phyloP scores from a whole-genome alignment of 1,140 invertebrate genomes.

The Lepidurus packardi region DNA sequence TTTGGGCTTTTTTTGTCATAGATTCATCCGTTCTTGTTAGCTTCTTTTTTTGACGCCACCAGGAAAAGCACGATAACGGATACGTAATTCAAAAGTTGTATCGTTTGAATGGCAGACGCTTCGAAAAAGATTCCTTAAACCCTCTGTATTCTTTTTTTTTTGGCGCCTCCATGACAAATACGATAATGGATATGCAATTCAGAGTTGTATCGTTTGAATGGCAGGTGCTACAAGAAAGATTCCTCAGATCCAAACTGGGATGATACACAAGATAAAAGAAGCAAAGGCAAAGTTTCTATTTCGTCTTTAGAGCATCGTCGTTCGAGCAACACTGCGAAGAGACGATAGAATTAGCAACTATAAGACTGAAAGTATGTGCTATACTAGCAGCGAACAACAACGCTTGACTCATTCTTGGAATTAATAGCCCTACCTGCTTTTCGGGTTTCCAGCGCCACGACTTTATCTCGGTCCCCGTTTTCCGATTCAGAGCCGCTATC shows the following conservation, averaged over 20 bases:
- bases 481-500: neutral
- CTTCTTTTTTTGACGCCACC: neutral
- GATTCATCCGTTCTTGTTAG: neutral
- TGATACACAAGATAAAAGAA: slow-evolving; percentile 19
- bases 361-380: too few relatives aligned
- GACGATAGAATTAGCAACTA: neutral
- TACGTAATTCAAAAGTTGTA: neutral
- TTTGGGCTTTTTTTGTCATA: neutral
- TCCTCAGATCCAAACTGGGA: slow-evolving; percentile 15
- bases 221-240: neutral
- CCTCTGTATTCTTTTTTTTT: neutral
- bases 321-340: neutral
- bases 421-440: neutral
- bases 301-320: neutral
- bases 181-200: neutral
- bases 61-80: neutral
- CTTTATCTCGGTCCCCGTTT: neutral
- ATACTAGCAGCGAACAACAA: too few relatives aligned
- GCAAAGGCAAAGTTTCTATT: slow-evolving; percentile 9
- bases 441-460: neutral
- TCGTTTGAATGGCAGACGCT: neutral
- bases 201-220: neutral
- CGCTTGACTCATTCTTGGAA: too few relatives aligned
- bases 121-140: neutral
- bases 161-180: too few relatives aligned